Conservation (phyloP, 2,113 vertebrate genomes). For the Larimichthys crocea region DNA sequence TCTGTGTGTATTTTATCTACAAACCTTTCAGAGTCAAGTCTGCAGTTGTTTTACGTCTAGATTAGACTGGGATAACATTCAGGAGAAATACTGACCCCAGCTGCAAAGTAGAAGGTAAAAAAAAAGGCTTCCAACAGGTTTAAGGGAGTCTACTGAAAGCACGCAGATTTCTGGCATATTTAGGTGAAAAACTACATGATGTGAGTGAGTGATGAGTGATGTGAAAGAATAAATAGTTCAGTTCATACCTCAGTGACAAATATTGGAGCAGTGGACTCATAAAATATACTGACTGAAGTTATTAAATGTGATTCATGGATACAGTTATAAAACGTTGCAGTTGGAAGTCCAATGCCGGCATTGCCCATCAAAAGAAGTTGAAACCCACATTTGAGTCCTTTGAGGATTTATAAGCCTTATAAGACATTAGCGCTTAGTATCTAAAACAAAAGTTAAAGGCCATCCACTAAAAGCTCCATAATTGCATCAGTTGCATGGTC, state of each 20-base stretch:
- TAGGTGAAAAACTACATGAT: background rate
- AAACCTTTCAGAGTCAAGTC: background rate
- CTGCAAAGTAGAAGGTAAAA: background rate
- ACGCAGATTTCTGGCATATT: constrained; percentile 2
- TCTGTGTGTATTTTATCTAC: background rate
- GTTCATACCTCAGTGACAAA: background rate
- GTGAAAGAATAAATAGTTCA: background rate
- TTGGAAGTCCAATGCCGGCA: background rate
- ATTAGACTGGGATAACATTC: background rate
- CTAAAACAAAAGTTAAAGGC: constrained; percentile 24
- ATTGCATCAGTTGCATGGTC: constrained; percentile 26
- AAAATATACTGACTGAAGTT: background rate
- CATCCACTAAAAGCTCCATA: constrained; percentile 38
- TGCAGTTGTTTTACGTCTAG: background rate
- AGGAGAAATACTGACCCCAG: background rate
- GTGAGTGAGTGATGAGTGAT: background rate
- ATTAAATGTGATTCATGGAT: background rate
- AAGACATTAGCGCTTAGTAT: constrained; percentile 29
- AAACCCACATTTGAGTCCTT: constrained; percentile 13
- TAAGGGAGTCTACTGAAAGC: background rate
- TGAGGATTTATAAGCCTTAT: constrained; percentile 31
- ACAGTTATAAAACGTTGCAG: background rate
- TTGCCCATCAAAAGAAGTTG: constrained; percentile 11
- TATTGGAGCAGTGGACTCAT: background rate
- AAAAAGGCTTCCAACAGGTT: background rate